Evolutionary conservation across 2,113 vertebrate species (phyloP), one percentile per base, ranked within the genome.

Genomic region (Lynx canadensis): DNA sequence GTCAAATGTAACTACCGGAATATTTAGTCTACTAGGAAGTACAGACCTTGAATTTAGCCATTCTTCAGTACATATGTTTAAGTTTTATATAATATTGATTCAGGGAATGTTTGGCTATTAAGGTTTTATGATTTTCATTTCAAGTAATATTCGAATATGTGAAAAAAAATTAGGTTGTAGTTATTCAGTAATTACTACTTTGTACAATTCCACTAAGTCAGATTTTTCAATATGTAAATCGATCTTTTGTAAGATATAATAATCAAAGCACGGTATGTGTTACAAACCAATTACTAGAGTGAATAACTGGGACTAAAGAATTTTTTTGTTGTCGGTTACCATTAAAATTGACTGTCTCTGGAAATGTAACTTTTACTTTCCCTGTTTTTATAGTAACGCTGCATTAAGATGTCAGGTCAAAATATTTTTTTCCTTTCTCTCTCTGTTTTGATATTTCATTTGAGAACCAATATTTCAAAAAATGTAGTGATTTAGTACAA

Each of bases 321-420:
- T 36, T 55, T 98, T 98, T 97, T 89, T 50, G 41, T 97, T 94
- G 65, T 69, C 98, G 68, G 89, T 95, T 95, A 38, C 23, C 76
- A 73, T 98, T 92, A 97, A 97, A 97, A 88, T 92, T 95, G 89
- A 93, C 92, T 94, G 3, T 98, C 98, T 98, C 98, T 98, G 96
- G 95, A 98, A 98, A 98, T 98, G 90, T 95, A 96, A 97, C 98
- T 98, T 98, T 78, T 96, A 94, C 95, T 98, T 98, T 98, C 71
- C 82, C 98, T 99, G 98, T 99, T 98, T 98, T 98, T 97, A 93
- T 96, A 98, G 97, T 98, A 98, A 98, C 57, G 96, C 96, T 98
- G 89, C 97, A 98, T 98, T 98, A 98, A 96, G 89, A 96, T 98
- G 98, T 99, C 98, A 98, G 96, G 97, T 98, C 96, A 98, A 97